A percentile compares a stretch with the other conserved stretches of the same genome.
Conservation (phyloP, 2,797 vertebrate genomes). For the Pampus argenteus region DNA sequence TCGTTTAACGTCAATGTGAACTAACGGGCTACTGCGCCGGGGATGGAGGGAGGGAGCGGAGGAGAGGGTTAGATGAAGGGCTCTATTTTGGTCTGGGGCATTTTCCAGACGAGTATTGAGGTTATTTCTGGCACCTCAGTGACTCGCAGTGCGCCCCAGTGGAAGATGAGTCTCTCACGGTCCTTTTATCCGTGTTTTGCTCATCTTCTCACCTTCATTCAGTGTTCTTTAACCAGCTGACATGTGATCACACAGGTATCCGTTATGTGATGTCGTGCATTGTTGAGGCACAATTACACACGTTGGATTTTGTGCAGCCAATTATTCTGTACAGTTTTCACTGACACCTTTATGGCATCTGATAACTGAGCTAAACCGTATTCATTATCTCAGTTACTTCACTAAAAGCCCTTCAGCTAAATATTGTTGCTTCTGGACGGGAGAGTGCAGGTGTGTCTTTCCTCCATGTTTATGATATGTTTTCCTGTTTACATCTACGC, state of each 20-base stretch:
- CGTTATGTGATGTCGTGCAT: not conserved
- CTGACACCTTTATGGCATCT: not conserved
- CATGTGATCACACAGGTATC: not conserved
- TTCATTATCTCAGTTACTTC: too few species aligned
- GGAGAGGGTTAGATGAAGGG: not conserved
- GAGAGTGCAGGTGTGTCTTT: not conserved
- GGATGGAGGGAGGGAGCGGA: not conserved
- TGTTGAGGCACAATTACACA: too few species aligned
- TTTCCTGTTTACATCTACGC: not conserved
- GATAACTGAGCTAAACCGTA: not conserved
- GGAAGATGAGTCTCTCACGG: too few species aligned
- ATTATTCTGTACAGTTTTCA: not conserved
- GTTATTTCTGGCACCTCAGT: not conserved
- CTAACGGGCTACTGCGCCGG: constrained; percentile 11
- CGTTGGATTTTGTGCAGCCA: not conserved
- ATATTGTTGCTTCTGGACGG: not conserved
- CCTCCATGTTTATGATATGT: not conserved
- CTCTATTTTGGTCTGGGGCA: not conserved
- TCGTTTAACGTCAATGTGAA: constrained; percentile 55
- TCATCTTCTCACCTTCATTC: too few species aligned
- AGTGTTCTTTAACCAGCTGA: too few species aligned
- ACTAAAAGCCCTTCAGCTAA: not conserved
- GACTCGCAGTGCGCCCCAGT: not conserved
- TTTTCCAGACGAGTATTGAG: not conserved
- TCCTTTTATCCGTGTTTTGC: too few species aligned